phyloP scores from a whole-genome alignment of 2,888 invertebrate species.

The Morpho helenor region DNA sequence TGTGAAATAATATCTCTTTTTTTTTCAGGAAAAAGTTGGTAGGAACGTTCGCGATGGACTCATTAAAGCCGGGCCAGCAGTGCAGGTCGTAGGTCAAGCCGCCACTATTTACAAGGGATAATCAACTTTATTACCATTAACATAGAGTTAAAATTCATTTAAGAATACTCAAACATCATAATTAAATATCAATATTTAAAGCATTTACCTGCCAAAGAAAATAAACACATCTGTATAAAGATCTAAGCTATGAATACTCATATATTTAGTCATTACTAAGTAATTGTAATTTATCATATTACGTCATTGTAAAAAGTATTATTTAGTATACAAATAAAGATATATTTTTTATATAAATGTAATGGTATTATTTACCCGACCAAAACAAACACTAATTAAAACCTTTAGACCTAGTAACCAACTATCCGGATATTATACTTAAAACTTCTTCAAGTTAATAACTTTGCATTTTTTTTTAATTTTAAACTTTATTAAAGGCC shows the following conservation, averaged over 20 bases:
- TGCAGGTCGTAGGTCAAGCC: constrained; percentile 41
- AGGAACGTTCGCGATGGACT: constrained; percentile 42
- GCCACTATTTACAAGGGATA: constrained; percentile 36
- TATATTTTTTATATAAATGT: background rate
- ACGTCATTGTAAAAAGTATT: constrained; percentile 1
- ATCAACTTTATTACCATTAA: background rate
- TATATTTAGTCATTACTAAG: background rate
- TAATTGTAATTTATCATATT: background rate
- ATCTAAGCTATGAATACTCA: constrained; percentile 1
- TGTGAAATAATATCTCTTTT: no score
- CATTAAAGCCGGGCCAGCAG: constrained; percentile 48
- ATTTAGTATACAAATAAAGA: background rate
- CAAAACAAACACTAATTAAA: no score
- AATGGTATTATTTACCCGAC: background rate
- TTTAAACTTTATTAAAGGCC: no score
- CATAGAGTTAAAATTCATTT: background rate
- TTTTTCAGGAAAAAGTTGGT: constrained; percentile 41
- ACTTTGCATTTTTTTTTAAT: no score
- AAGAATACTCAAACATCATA: background rate
- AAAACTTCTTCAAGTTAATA: no score
- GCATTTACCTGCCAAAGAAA: background rate
- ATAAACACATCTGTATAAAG: background rate
- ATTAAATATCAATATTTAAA: background rate
- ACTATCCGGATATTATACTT: no score
- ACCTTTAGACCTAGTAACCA: no score